Conservation (phyloP, 2,888 invertebrate species). For the Smittia aterrima region DNA sequence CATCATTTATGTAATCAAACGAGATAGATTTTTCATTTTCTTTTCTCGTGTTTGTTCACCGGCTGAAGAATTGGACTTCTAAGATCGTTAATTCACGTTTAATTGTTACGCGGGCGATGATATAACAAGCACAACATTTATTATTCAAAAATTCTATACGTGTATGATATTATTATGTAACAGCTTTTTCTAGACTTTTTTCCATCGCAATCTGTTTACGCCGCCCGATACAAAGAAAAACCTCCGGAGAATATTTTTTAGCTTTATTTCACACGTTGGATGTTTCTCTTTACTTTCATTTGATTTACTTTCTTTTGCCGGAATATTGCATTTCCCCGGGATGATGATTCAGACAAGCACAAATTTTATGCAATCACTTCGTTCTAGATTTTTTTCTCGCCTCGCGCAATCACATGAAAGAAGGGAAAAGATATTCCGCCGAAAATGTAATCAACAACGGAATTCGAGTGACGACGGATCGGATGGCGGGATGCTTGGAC, state of each 20-base stretch:
- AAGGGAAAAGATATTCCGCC: conserved; percentile 27
- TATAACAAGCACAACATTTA: conserved; percentile 36
- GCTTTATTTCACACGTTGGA: background rate
- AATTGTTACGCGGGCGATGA: conserved; percentile 20
- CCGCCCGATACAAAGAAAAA: background rate
- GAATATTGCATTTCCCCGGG: background rate
- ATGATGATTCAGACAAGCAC: conserved; percentile 35
- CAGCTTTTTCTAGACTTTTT: conserved; percentile 30
- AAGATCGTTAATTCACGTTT: conserved; percentile 23
- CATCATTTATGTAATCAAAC: conserved; percentile 40
- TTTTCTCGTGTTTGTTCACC: conserved; percentile 5
- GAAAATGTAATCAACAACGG: conserved; percentile 24
- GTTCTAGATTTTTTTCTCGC: conserved; percentile 27
- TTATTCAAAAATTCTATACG: conserved; percentile 36
- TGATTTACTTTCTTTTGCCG: background rate
- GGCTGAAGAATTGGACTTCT: background rate
- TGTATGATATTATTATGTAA: conserved; percentile 37
- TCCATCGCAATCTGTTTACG: conserved; percentile 10
- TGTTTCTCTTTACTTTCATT: background rate
- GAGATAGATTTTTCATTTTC: conserved; percentile 29
- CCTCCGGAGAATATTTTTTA: background rate
- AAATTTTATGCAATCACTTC: conserved; percentile 38
- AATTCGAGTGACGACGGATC: background rate
- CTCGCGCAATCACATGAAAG: background rate
- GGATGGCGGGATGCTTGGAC: background rate